Evolutionary conservation across 2,888 invertebrate genomes (phyloP).

Genomic region (Eudasyphora cyanicolor): DNA sequence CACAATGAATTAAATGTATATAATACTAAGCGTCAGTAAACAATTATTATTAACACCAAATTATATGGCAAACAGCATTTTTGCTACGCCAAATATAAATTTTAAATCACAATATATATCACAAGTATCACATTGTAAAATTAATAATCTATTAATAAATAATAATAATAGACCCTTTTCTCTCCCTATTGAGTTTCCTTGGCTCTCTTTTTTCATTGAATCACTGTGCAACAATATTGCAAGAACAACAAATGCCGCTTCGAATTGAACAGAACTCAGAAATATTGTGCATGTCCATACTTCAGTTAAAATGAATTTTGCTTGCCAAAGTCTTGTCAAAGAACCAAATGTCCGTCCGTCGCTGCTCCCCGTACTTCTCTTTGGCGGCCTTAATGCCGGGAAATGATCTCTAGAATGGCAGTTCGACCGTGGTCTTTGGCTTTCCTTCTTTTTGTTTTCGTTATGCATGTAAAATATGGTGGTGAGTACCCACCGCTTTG

Average conservation of each 20-base stretch:
- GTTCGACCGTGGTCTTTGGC: neutral
- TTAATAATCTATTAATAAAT: no score
- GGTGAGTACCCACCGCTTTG: constrained; percentile 19
- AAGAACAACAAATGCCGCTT: constrained; percentile 28
- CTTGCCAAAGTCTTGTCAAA: constrained; percentile 16
- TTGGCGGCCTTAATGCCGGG: neutral
- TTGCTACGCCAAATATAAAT: no score
- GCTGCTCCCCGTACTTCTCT: neutral
- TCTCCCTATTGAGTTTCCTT: no score
- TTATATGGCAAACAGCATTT: no score
- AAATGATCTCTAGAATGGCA: constrained; percentile 2
- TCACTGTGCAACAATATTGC: constrained; percentile 17
- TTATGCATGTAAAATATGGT: constrained; percentile 38
- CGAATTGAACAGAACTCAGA: constrained; percentile 47
- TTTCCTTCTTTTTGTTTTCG: constrained; percentile 8
- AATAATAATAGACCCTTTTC: no score
- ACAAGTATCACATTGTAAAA: no score
- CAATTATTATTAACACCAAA: no score
- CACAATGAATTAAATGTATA: no score
- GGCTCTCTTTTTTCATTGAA: no score
- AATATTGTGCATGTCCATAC: constrained; percentile 32
- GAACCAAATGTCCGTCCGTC: neutral
- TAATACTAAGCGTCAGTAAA: no score
- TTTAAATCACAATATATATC: no score
- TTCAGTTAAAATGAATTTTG: constrained; percentile 15